These are phyloP conservation scores for Cervus canadensis DNA, from an alignment of 2,113 vertebrate genomes.

Conservation along the genomic window DNA sequence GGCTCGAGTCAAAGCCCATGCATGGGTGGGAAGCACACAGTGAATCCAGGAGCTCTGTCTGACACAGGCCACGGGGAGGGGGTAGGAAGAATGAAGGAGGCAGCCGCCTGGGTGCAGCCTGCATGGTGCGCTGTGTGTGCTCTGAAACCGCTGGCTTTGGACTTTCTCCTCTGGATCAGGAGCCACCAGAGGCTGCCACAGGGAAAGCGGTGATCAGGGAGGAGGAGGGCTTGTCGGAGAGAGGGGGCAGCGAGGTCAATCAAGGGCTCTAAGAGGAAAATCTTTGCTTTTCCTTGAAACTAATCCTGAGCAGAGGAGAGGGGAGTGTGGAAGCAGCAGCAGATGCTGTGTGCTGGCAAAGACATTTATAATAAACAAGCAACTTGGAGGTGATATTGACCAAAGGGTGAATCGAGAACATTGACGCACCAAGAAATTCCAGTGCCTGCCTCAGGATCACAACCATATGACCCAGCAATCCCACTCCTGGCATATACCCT, in stretches of 20 bases:
- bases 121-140: not conserved
- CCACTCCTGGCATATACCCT: not conserved
- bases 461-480: not conserved
- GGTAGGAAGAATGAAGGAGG: not conserved
- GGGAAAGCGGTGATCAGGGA: not conserved
- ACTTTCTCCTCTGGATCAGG: not conserved
- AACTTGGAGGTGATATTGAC: not conserved
- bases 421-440: not conserved
- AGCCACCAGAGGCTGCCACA: not conserved
- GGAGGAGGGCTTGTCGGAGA: not conserved
- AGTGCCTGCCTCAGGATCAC: not conserved
- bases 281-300: not conserved
- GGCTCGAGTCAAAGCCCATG: not conserved
- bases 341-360: not conserved
- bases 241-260: not conserved
- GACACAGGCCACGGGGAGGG: not conserved
- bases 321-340: not conserved
- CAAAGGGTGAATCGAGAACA: not conserved
- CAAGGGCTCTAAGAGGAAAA: not conserved
- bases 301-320: not conserved
- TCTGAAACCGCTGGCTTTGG: not conserved
- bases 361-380: not conserved
- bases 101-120: not conserved
- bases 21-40: not conserved
- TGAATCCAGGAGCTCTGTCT: not conserved